These are phyloP conservation scores for Heliothis virescens DNA, from an alignment of 1,140 invertebrate species.

Conservation along the genomic window DNA sequence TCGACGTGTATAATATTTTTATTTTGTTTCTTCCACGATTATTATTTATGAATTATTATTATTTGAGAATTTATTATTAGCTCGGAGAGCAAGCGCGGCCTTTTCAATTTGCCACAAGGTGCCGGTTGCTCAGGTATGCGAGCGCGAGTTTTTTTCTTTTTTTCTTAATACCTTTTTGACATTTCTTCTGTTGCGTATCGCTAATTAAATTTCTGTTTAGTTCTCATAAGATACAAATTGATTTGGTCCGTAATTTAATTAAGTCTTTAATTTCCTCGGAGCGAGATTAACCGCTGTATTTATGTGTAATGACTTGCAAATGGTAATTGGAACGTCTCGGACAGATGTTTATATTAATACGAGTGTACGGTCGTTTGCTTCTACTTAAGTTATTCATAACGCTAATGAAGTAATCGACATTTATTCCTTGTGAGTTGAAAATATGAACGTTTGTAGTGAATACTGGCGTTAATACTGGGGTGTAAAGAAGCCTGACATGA, in stretches of 20 bases:
- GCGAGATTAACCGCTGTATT: conserved; percentile 47
- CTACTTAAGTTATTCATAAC: conserved; percentile 44
- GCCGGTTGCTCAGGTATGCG: conserved; percentile 70
- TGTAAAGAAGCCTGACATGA: not conserved
- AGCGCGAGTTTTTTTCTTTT: conserved; percentile 60
- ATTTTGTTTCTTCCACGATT: conserved; percentile 82
- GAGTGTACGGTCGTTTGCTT: conserved; percentile 14
- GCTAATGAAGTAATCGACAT: conserved; percentile 43
- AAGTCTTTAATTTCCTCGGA: conserved; percentile 55
- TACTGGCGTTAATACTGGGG: not conserved
- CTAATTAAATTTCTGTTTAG: conserved; percentile 77
- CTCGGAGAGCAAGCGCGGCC: conserved; percentile 75
- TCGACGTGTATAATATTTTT: conserved; percentile 83
- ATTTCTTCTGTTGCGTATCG: conserved; percentile 73
- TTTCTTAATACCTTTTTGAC: conserved; percentile 74
- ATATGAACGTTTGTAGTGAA: conserved; percentile 19
- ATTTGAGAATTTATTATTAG: conserved; percentile 85
- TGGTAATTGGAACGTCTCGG: conserved; percentile 45
- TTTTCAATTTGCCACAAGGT: conserved; percentile 85
- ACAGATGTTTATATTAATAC: conserved; percentile 52
- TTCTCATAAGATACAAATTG: conserved; percentile 74
- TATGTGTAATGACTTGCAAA: conserved; percentile 50
- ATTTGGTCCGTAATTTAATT: conserved; percentile 77
- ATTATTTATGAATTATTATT: conserved; percentile 86
- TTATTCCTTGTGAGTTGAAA: conserved; percentile 18